These are phyloP conservation scores for Lissocephala sabroskyi DNA, from an alignment of 2,888 invertebrate genomes.

Conservation along the genomic window DNA sequence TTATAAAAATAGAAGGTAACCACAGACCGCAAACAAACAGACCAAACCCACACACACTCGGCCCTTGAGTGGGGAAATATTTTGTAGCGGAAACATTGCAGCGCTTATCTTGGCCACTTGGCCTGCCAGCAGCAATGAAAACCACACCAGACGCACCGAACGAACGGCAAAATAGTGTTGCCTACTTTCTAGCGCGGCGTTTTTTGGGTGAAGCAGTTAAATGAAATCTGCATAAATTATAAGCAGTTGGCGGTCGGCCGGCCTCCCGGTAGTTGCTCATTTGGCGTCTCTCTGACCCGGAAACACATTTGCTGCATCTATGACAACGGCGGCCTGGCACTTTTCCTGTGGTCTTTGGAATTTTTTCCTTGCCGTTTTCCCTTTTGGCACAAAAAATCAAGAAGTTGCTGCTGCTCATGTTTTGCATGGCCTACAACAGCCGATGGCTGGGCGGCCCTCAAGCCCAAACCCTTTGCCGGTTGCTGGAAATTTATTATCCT, in stretches of 20 bases:
- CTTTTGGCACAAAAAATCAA: no score
- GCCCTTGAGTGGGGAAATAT: neutral
- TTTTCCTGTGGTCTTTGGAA: neutral
- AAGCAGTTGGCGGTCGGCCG: conserved; percentile 11
- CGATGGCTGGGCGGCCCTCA: no score
- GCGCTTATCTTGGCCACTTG: neutral
- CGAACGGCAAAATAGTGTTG: conserved; percentile 1
- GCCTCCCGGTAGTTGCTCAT: neutral
- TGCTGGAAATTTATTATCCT: conserved; percentile 66
- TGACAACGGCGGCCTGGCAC: neutral
- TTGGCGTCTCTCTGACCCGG: conserved; percentile 64
- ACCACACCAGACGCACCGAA: neutral
- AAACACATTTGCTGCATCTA: conserved; percentile 58
- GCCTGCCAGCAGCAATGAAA: neutral
- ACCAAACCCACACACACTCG: conserved; percentile 7
- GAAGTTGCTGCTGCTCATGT: neutral
- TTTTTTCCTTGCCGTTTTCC: neutral
- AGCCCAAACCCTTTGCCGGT: no score
- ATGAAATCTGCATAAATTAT: conserved; percentile 68
- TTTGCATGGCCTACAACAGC: neutral
- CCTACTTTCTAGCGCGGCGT: conserved; percentile 8
- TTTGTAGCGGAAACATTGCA: neutral
- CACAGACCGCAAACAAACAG: conserved; percentile 14
- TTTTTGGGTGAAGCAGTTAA: conserved; percentile 35
- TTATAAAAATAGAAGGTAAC: conserved; percentile 31